Conservation (phyloP, 2,888 invertebrate genomes). For the Ctenicera cuprea region DNA sequence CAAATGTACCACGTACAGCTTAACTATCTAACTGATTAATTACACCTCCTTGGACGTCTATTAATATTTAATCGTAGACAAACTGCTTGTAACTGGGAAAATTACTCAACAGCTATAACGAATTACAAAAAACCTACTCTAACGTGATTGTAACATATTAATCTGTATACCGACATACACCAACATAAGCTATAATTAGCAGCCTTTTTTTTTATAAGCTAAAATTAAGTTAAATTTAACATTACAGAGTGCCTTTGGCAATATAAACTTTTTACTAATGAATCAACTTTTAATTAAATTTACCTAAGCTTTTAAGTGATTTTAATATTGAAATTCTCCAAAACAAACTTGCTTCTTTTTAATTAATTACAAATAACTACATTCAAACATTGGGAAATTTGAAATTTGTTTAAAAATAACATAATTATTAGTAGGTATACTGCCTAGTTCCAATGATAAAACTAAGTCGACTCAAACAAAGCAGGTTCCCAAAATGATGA, state of each 20-base stretch:
- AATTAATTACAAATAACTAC: no score
- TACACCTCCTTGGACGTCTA: background rate
- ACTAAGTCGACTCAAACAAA: no score
- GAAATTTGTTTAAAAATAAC: no score
- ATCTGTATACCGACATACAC: background rate
- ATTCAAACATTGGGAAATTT: no score
- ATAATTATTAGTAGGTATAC: no score
- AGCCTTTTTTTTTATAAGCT: background rate
- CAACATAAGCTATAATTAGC: background rate
- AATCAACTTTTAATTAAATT: slow-evolving; percentile 3
- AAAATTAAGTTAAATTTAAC: background rate
- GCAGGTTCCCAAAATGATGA: no score
- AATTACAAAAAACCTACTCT: background rate
- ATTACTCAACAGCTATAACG: background rate
- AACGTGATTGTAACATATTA: slow-evolving; percentile 5
- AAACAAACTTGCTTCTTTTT: no score
- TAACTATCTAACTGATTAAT: no score
- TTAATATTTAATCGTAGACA: slow-evolving; percentile 1
- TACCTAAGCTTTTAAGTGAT: background rate
- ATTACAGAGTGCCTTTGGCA: background rate
- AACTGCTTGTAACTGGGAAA: background rate
- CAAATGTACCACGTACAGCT: no score
- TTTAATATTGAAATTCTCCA: no score
- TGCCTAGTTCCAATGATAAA: no score
- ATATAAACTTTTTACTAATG: slow-evolving; percentile 4